Conservation (phyloP, 2,888 invertebrate genomes). For the Harmothoe impar region DNA sequence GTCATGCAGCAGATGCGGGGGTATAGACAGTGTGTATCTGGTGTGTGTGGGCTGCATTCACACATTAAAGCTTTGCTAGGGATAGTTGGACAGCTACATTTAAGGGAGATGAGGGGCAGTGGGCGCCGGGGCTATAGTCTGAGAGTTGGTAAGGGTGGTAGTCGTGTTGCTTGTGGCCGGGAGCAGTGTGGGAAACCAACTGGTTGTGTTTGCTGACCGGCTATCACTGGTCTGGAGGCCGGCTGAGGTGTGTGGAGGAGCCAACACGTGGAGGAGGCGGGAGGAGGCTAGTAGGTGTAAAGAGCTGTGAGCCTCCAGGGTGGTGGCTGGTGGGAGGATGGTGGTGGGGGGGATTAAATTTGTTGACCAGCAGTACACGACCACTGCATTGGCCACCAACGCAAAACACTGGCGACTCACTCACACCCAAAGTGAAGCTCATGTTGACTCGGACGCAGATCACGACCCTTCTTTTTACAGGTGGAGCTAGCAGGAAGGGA, state of each 20-base stretch:
- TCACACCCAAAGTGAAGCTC: background rate
- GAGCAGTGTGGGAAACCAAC: background rate
- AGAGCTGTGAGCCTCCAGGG: background rate
- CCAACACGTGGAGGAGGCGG: background rate
- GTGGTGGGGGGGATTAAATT: background rate
- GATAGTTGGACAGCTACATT: no score
- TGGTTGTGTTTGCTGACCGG: background rate
- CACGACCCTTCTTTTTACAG: background rate
- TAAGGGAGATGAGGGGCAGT: no score
- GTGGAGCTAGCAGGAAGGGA: no score
- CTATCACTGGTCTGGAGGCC: background rate
- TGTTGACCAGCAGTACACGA: background rate
- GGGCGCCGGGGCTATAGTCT: no score
- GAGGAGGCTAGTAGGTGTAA: no score
- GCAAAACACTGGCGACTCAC: background rate
- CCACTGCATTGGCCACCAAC: conserved; percentile 2
- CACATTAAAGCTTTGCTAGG: no score
- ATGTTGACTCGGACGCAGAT: conserved; percentile 34
- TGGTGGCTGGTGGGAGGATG: background rate
- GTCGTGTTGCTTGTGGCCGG: background rate
- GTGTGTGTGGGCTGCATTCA: no score
- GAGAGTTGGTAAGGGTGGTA: no score
- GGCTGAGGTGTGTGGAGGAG: no score
- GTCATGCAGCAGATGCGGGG: no score
- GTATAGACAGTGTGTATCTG: no score